phyloP scores from a whole-genome alignment of 92 coral and sea anemone genomes.

The Nematostella vectensis region DNA sequence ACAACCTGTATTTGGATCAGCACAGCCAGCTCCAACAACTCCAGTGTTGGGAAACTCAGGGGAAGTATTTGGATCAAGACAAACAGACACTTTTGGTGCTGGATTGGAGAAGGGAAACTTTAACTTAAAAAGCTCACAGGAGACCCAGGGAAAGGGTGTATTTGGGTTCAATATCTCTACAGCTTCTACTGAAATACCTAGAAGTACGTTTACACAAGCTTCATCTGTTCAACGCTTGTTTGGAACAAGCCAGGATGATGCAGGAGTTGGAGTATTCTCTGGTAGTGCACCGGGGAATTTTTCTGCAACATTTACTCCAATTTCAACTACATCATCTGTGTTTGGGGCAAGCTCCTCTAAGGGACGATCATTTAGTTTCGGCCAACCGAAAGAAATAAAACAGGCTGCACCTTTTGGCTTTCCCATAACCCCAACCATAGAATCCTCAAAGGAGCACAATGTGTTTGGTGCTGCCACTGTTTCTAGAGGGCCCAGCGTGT shows the following conservation, averaged over 20 bases:
- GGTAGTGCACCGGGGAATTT: background rate
- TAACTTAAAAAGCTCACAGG: no score
- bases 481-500: background rate
- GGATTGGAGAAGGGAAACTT: no score
- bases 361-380: background rate
- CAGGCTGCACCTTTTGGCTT: conserved; percentile 4
- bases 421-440: conserved; percentile 9
- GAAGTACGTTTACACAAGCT: no score
- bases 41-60: no score
- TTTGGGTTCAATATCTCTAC: no score
- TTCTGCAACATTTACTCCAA: background rate
- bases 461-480: conserved; percentile 2
- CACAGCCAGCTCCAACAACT: no score
- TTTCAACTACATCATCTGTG: background rate
- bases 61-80: no score
- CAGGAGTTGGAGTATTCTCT: background rate
- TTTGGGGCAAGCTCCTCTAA: background rate
- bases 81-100: no score
- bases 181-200: no score
- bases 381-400: background rate
- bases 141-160: no score
- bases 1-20: no score
- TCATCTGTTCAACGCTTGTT: background rate
- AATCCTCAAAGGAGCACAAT: conserved; percentile 2
- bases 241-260: background rate